Conservation (phyloP, 2,797 vertebrate species). For the Sciaenops ocellatus region DNA sequence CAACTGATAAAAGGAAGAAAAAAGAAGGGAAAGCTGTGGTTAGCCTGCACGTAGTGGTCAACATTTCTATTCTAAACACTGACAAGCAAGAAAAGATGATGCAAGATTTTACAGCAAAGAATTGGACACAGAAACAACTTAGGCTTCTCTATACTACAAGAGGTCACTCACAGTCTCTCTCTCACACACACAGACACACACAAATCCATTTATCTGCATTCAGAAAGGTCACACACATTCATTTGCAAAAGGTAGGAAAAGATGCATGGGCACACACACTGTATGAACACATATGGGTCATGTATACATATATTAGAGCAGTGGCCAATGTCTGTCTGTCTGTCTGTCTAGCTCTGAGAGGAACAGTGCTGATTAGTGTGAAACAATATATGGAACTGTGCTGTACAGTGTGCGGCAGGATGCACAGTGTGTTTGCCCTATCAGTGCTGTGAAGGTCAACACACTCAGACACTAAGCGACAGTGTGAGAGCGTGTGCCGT, state of each 20-base stretch:
- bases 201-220: conserved; percentile 36
- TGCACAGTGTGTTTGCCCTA: conserved; percentile 61
- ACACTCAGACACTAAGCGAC: conserved; percentile 59
- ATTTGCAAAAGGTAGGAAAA: conserved; percentile 54
- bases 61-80: conserved; percentile 66
- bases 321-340: conserved; percentile 79
- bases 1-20: conserved; percentile 70
- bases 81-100: conserved; percentile 68
- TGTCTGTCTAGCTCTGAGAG: conserved; percentile 75
- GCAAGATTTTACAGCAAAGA: conserved; percentile 65
- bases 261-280: conserved; percentile 78
- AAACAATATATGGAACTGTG: conserved; percentile 62
- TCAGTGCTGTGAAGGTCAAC: conserved; percentile 62
- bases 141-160: conserved; percentile 28
- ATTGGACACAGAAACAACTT: conserved; percentile 49
- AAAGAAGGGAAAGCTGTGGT: conserved; percentile 66
- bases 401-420: conserved; percentile 76
- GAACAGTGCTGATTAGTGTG: conserved; percentile 59
- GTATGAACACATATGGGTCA: conserved; percentile 74
- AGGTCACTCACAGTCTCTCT: conserved; percentile 20
- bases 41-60: conserved; percentile 58
- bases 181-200: conserved; percentile 20
- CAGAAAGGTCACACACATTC: conserved; percentile 52
- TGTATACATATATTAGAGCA: conserved; percentile 67
- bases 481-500: conserved; percentile 33